These are phyloP conservation scores for Sinotaia quadrata DNA, from an alignment of 2,888 invertebrate species.

Conservation along the genomic window DNA sequence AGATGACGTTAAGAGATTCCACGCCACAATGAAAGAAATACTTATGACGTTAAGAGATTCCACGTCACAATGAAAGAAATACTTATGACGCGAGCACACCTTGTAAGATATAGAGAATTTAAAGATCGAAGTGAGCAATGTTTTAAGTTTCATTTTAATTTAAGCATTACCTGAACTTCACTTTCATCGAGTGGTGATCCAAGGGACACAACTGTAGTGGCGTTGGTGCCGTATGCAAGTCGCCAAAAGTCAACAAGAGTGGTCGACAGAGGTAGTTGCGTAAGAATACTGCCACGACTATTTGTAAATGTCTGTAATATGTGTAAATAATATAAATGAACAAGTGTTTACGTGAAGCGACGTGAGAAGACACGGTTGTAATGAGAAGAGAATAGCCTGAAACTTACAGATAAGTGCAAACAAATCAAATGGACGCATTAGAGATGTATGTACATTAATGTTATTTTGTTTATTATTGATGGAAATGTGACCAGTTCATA, in stretches of 20 bases:
- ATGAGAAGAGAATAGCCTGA: too few species aligned
- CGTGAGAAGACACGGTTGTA: too few species aligned
- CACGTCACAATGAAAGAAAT: not conserved
- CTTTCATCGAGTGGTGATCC: not conserved
- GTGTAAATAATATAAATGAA: too few species aligned
- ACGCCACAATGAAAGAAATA: not conserved
- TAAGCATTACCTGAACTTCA: not conserved
- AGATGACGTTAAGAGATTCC: not conserved
- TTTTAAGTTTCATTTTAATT: not conserved
- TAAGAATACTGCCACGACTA: conserved; percentile 8
- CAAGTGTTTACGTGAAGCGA: too few species aligned
- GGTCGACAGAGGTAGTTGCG: conserved; percentile 14
- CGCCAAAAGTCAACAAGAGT: conserved; percentile 19
- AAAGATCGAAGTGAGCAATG: too few species aligned
- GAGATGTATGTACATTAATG: too few species aligned
- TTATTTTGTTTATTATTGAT: too few species aligned
- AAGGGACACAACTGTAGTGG: conserved; percentile 14
- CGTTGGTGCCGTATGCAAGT: conserved; percentile 10
- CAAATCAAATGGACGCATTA: too few species aligned
- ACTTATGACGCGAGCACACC: not conserved
- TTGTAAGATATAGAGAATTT: not conserved
- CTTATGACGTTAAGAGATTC: not conserved
- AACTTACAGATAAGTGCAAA: too few species aligned
- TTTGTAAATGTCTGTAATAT: not conserved
- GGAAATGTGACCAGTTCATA: too few species aligned